These are phyloP conservation scores for Brachionus paranguensis DNA, from an alignment of 1,140 invertebrate species.

Conservation along the genomic window DNA sequence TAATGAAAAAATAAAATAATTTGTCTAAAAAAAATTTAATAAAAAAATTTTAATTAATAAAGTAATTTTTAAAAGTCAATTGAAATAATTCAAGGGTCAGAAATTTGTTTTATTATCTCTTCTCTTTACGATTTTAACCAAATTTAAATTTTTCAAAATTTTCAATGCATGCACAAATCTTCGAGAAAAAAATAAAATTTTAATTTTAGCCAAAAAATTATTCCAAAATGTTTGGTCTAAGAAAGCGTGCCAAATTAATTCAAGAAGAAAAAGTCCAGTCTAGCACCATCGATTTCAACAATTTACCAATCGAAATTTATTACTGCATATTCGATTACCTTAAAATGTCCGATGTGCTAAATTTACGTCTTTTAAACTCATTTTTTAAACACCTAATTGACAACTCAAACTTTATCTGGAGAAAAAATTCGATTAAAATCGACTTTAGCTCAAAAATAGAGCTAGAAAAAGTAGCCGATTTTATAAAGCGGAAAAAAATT, in stretches of 20 bases:
- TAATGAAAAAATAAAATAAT: background rate
- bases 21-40: background rate
- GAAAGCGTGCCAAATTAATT: constrained; percentile 21
- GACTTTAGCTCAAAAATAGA: background rate
- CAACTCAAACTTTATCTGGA: constrained; percentile 15
- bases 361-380: background rate
- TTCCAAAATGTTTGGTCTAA: constrained; percentile 16
- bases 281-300: background rate
- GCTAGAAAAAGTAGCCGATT: background rate
- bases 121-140: too few relatives aligned
- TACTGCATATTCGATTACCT: background rate
- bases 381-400: constrained; percentile 13
- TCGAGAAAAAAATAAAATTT: background rate
- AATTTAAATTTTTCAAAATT: background rate
- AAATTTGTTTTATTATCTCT: too few relatives aligned
- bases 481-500: background rate
- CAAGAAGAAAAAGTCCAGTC: background rate
- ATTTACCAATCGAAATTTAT: constrained; percentile 9
- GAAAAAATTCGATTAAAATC: background rate
- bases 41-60: background rate
- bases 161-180: background rate
- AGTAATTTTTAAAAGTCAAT: background rate
- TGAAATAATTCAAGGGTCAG: too few relatives aligned
- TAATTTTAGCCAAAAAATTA: background rate
- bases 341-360: background rate